These are phyloP conservation scores for Amyelois transitella DNA, from an alignment of 1,140 invertebrate genomes.

Conservation along the genomic window DNA sequence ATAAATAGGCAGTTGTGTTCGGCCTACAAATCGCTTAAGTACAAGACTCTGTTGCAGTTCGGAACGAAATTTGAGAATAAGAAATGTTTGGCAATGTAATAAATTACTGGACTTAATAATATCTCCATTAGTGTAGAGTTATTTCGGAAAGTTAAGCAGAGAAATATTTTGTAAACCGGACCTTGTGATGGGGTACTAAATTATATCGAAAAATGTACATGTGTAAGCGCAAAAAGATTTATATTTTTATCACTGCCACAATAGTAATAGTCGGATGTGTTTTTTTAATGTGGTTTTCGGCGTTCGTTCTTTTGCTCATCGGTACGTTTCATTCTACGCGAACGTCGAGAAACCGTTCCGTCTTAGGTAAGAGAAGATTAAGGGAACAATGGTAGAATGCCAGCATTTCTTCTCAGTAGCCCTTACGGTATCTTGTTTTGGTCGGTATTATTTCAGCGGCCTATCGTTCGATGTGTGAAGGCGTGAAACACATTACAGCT, in stretches of 20 bases:
- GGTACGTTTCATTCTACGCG: not conserved
- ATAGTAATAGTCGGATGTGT: conserved; percentile 33
- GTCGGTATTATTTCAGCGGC: conserved; percentile 4
- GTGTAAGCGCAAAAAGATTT: conserved; percentile 36
- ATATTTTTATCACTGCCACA: conserved; percentile 70
- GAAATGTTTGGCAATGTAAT: conserved; percentile 17
- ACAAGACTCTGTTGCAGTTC: conserved; percentile 41
- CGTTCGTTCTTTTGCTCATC: conserved; percentile 1
- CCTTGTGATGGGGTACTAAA: conserved; percentile 35
- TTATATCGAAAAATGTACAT: conserved; percentile 40
- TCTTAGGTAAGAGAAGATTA: conserved; percentile 1
- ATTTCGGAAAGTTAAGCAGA: conserved; percentile 44
- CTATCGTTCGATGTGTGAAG: conserved; percentile 26
- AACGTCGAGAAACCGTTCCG: not conserved
- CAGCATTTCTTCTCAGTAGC: not conserved
- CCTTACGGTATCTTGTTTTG: not conserved
- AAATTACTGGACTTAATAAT: conserved; percentile 18
- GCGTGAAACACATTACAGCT: conserved; percentile 67
- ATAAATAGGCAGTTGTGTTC: conserved; percentile 14
- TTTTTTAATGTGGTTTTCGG: not conserved
- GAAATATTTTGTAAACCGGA: conserved; percentile 59
- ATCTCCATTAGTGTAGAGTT: conserved; percentile 37
- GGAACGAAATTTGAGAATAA: conserved; percentile 6
- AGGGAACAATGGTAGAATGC: conserved; percentile 7
- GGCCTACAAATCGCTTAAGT: conserved; percentile 49